These are phyloP conservation scores for Cygnus buccinator DNA, from an alignment of 2,113 vertebrate species.

Conservation along the genomic window DNA sequence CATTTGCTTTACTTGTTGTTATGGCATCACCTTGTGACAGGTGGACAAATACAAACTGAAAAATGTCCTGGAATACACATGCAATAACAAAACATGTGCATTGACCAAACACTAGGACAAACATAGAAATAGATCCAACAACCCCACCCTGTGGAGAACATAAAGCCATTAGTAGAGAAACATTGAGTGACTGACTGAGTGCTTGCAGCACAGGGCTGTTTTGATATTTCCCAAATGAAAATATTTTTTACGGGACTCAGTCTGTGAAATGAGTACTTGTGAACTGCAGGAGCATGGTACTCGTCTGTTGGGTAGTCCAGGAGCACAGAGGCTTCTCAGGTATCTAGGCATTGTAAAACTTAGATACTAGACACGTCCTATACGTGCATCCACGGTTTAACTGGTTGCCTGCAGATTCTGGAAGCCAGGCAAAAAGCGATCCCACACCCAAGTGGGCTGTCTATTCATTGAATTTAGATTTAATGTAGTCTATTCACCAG, in stretches of 20 bases:
- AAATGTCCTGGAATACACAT: not conserved
- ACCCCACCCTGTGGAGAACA: not conserved
- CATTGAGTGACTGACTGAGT: not conserved
- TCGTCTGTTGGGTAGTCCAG: not conserved
- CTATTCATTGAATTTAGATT: not conserved
- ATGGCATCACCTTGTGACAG: not conserved
- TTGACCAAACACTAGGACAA: not conserved
- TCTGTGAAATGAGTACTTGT: not conserved
- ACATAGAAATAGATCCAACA: not conserved
- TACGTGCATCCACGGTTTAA: rapidly evolving
- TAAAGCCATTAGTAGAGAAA: not conserved
- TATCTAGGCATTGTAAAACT: not conserved
- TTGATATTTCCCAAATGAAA: not conserved
- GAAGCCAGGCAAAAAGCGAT: not conserved
- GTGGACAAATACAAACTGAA: not conserved
- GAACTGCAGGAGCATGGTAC: not conserved
- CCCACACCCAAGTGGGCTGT: not conserved
- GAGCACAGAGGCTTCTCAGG: not conserved
- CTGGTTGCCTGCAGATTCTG: not conserved
- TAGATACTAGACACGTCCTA: not conserved
- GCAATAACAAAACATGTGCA: not conserved
- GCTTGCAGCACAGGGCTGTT: not conserved
- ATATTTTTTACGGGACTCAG: not conserved
- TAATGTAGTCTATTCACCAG: not conserved
- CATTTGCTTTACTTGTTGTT: not conserved